phyloP scores from a whole-genome alignment of 2,797 vertebrate genomes.

The Acridotheres tristis region DNA sequence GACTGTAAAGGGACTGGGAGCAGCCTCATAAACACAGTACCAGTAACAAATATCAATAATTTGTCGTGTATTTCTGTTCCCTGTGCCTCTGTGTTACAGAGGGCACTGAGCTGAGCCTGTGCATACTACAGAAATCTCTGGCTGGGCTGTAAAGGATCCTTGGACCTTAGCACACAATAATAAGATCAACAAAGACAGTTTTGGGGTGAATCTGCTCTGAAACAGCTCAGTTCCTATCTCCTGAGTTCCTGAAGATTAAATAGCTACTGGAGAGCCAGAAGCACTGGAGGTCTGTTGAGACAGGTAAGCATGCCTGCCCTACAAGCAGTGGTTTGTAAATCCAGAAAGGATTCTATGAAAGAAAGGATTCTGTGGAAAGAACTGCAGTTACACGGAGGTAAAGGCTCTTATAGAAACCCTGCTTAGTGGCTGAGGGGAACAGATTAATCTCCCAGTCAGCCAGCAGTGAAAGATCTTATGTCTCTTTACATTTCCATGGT shows the following conservation, averaged over 20 bases:
- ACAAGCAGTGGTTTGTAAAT: background rate
- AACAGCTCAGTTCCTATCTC: background rate
- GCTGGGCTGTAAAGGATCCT: background rate
- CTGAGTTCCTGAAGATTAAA: background rate
- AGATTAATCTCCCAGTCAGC: fast-evolving
- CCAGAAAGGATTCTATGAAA: background rate
- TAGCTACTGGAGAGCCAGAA: background rate
- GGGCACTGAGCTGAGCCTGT: background rate
- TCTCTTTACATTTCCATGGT: background rate
- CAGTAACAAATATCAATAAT: background rate
- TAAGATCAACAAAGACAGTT: background rate
- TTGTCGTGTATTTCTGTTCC: background rate
- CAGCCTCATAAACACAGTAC: background rate
- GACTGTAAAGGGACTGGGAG: background rate
- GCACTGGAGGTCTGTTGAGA: background rate
- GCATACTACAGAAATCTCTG: background rate
- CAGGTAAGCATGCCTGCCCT: background rate
- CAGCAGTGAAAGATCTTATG: background rate
- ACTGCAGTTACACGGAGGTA: background rate
- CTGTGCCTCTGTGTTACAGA: background rate
- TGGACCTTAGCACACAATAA: background rate
- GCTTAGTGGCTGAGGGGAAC: background rate
- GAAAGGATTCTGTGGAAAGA: background rate
- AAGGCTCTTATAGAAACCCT: background rate
- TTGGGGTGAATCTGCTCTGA: background rate